phyloP scores from a whole-genome alignment of 2,888 invertebrate species.

The Agrotis puta region DNA sequence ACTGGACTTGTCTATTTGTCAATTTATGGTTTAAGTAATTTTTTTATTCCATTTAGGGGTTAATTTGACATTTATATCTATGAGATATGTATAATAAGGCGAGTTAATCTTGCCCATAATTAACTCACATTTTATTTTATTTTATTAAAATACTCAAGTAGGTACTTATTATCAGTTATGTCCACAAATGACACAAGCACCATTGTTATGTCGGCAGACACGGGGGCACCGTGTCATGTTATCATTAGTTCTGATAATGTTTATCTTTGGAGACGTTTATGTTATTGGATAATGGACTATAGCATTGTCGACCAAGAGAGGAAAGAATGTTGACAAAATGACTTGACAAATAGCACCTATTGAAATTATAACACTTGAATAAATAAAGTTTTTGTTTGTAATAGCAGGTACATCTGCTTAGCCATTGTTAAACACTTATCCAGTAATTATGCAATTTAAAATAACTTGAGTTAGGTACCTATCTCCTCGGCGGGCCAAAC shows the following conservation, averaged over 20 bases:
- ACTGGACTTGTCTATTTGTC: not conserved
- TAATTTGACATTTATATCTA: no score
- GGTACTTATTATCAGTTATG: conserved; percentile 7
- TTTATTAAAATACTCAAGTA: not conserved
- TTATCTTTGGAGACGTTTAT: conserved; percentile 37
- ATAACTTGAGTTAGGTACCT: not conserved
- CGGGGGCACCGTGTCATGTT: conserved; percentile 22
- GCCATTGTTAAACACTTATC: conserved; percentile 7
- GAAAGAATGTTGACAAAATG: conserved; percentile 36
- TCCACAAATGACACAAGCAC: conserved; percentile 6
- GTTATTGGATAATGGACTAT: conserved; percentile 39
- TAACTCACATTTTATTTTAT: not conserved
- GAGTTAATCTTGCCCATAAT: no score
- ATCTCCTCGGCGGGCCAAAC: no score
- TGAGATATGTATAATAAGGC: no score
- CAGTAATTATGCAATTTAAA: not conserved
- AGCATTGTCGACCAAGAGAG: conserved; percentile 12
- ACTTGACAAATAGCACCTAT: conserved; percentile 5
- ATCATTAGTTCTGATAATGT: conserved; percentile 49
- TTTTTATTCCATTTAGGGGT: no score
- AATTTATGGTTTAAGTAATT: no score
- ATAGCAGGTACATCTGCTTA: not conserved
- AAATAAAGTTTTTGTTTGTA: conserved; percentile 34
- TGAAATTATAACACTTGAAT: conserved; percentile 38
- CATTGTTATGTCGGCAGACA: conserved; percentile 34